A percentile compares a stretch with the other conserved stretches of the same genome.
These are phyloP conservation scores for Drymodes brunneopygia DNA, from an alignment of 2,113 vertebrate genomes.

Conservation along the genomic window DNA sequence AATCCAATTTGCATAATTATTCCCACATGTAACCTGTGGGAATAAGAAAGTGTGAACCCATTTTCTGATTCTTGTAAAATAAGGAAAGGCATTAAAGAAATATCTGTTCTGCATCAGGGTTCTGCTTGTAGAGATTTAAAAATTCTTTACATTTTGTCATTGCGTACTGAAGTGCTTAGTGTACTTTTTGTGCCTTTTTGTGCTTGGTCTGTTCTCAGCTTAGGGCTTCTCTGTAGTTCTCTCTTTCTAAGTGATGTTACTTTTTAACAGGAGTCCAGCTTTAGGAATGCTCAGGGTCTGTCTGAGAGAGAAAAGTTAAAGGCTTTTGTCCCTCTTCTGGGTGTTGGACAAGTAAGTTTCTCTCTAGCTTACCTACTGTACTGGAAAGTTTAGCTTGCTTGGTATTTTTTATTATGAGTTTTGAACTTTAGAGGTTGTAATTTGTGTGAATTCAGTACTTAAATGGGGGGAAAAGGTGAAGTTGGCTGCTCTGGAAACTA, in stretches of 20 bases:
- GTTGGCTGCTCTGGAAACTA: neutral
- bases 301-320: neutral
- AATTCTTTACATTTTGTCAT: neutral
- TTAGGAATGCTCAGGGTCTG: neutral
- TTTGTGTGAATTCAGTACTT: neutral
- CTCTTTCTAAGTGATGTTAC: neutral
- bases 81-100: neutral
- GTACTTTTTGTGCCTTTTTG: neutral
- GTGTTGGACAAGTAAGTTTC: neutral
- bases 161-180: neutral
- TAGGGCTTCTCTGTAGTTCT: neutral
- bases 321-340: neutral
- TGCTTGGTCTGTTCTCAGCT: neutral
- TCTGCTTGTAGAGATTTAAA: neutral
- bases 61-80: conserved; percentile 14
- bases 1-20: conserved; percentile 11
- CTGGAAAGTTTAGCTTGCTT: neutral
- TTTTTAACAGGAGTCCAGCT: neutral
- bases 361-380: neutral
- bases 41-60: neutral
- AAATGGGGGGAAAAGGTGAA: neutral
- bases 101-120: neutral
- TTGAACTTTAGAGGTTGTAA: neutral
- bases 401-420: neutral
- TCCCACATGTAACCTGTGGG: neutral